Conservation (phyloP, 2,113 vertebrate species). For the Nibea coibor region DNA sequence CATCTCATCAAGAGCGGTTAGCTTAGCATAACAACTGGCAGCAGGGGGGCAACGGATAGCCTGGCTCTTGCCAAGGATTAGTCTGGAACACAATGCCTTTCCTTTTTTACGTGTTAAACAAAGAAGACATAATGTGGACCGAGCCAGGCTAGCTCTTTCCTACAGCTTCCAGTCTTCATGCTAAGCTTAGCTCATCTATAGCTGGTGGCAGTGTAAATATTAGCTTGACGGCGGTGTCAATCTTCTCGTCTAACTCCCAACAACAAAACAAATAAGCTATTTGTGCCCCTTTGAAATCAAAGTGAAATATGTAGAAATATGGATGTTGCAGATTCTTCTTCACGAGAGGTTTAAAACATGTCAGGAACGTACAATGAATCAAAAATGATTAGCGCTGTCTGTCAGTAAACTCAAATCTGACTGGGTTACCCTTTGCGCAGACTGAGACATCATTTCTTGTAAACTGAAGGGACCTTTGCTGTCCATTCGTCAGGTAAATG, state of each 20-base stretch:
- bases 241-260: not conserved
- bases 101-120: not conserved
- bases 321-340: not conserved
- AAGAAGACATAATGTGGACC: not conserved
- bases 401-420: slow-evolving; percentile 25
- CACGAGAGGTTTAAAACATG: not conserved
- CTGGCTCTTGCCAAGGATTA: not conserved
- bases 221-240: no score
- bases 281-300: not conserved
- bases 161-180: not conserved
- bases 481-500: slow-evolving; percentile 46
- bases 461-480: slow-evolving; percentile 52
- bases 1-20: not conserved
- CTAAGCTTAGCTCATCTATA: not conserved
- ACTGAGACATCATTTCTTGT: slow-evolving; percentile 21
- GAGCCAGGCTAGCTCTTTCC: not conserved
- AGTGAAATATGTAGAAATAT: not conserved
- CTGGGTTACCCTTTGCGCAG: slow-evolving; percentile 19
- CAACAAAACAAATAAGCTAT: not conserved
- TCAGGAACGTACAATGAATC: not conserved
- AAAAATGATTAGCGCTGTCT: not conserved
- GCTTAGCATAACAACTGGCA: not conserved
- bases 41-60: not conserved
- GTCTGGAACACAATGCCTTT: not conserved
- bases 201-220: not conserved